Percentiles rank a stretch among this genome's conserved stretches.
These are phyloP conservation scores for Biston stratarius DNA, from an alignment of 2,888 invertebrate genomes.

Conservation along the genomic window DNA sequence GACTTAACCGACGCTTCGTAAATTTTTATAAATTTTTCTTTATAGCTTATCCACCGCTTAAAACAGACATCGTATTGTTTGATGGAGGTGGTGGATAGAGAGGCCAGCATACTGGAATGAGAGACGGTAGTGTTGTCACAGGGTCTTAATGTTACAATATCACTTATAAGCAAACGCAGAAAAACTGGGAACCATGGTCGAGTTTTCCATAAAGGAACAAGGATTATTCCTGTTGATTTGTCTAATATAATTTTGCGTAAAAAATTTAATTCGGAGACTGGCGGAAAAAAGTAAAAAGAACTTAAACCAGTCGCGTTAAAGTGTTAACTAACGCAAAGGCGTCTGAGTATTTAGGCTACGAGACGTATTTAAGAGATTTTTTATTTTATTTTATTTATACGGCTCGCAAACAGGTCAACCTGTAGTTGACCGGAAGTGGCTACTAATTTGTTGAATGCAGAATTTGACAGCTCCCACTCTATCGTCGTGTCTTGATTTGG, in stretches of 20 bases:
- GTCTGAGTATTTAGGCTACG: conserved; percentile 14
- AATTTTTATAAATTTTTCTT: neutral
- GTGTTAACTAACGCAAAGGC: conserved; percentile 15
- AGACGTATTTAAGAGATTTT: too few relatives aligned
- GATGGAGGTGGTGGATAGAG: conserved; percentile 4
- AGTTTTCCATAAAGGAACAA: conserved; percentile 10
- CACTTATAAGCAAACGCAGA: neutral
- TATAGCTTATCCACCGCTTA: conserved; percentile 11
- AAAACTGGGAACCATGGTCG: conserved; percentile 17
- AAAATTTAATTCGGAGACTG: neutral
- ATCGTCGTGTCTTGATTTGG: conserved; percentile 4
- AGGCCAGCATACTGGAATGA: conserved; percentile 9
- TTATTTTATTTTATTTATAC: too few relatives aligned
- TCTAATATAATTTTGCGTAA: too few relatives aligned
- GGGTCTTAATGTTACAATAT: conserved; percentile 10
- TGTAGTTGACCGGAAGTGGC: too few relatives aligned
- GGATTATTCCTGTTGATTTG: neutral
- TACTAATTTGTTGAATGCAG: neutral
- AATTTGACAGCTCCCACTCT: conserved; percentile 13
- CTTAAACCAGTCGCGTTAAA: conserved; percentile 7
- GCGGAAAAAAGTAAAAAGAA: conserved; percentile 16
- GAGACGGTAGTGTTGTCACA: neutral
- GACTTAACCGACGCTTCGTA: neutral
- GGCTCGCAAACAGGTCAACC: too few relatives aligned
- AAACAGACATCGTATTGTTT: conserved; percentile 21